These are phyloP conservation scores for Panthera uncia DNA, from an alignment of 2,113 vertebrate genomes.

Conservation along the genomic window DNA sequence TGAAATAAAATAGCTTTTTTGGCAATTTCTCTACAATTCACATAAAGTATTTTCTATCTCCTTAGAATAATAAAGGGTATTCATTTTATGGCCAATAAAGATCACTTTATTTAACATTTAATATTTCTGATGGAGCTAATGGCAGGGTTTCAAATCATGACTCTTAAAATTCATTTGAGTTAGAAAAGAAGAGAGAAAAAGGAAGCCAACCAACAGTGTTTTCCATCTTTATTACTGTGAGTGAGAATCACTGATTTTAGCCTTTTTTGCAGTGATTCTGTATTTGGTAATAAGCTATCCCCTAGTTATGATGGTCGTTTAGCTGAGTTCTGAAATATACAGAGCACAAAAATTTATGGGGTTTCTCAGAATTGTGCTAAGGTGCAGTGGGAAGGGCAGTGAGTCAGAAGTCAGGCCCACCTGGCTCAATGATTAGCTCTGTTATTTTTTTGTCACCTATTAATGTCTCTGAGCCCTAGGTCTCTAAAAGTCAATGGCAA, in stretches of 20 bases:
- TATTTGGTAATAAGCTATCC: background rate
- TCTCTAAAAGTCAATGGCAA: background rate
- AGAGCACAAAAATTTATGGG: background rate
- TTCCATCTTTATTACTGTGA: background rate
- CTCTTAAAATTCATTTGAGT: conserved; percentile 31
- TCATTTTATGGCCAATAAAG: conserved; percentile 54
- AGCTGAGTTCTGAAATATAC: background rate
- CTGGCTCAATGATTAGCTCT: background rate
- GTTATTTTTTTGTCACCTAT: background rate
- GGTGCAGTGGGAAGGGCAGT: background rate
- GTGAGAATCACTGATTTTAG: background rate
- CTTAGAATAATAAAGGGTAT: conserved; percentile 47
- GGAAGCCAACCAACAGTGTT: background rate
- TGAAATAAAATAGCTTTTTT: conserved; percentile 58
- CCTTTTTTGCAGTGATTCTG: background rate
- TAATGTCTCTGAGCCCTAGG: background rate
- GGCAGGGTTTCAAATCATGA: conserved; percentile 68
- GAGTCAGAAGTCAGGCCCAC: background rate
- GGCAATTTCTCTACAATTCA: conserved; percentile 53
- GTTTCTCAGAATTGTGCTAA: conserved; percentile 10
- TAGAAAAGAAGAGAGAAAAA: background rate
- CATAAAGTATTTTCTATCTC: conserved; percentile 54
- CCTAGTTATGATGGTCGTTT: background rate
- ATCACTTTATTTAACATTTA: conserved; percentile 61
- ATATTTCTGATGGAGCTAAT: conserved; percentile 71